Evolutionary conservation across 2,888 invertebrate genomes (phyloP).

Genomic region (Drosophila phalerata): DNA sequence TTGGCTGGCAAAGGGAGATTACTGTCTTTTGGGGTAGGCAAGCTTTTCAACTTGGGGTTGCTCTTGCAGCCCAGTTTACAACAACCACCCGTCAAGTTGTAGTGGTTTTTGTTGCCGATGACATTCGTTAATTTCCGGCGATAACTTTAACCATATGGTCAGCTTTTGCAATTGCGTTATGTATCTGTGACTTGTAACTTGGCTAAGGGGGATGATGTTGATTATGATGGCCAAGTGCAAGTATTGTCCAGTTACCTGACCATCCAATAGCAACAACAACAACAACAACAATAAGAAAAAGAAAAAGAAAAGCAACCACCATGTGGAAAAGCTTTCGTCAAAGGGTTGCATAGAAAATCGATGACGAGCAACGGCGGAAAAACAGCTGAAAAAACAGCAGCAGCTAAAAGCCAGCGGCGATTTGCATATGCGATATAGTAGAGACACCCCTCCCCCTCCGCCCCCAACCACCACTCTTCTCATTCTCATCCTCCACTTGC

Average conservation of each 20-base stretch:
- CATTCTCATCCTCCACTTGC: not conserved
- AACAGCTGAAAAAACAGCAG: conserved; percentile 35
- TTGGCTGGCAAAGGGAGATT: not conserved
- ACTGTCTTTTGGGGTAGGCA: conserved; percentile 15
- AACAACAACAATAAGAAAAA: too few species aligned
- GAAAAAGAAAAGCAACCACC: conserved; percentile 40
- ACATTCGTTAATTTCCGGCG: conserved; percentile 65
- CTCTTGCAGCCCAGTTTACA: conserved; percentile 6
- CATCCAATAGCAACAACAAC: not conserved
- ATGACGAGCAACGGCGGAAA: conserved; percentile 17
- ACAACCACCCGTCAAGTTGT: conserved; percentile 12
- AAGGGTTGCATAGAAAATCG: conserved; percentile 56
- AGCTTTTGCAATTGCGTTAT: conserved; percentile 7
- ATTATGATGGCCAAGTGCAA: not conserved
- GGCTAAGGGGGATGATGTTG: not conserved
- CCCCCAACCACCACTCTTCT: too few species aligned
- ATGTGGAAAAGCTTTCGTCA: conserved; percentile 29
- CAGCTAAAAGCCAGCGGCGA: conserved; percentile 22
- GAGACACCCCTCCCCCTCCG: not conserved
- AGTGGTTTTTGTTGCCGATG: conserved; percentile 40
- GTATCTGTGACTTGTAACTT: not conserved
- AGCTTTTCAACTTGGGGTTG: conserved; percentile 18
- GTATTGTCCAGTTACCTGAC: conserved; percentile 13
- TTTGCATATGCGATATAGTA: conserved; percentile 25
- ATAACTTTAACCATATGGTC: conserved; percentile 38